Evolutionary conservation across 2,888 invertebrate species (phyloP), one percentile per base, ranked within the genome.

Genomic region (Eilema griseolum): DNA sequence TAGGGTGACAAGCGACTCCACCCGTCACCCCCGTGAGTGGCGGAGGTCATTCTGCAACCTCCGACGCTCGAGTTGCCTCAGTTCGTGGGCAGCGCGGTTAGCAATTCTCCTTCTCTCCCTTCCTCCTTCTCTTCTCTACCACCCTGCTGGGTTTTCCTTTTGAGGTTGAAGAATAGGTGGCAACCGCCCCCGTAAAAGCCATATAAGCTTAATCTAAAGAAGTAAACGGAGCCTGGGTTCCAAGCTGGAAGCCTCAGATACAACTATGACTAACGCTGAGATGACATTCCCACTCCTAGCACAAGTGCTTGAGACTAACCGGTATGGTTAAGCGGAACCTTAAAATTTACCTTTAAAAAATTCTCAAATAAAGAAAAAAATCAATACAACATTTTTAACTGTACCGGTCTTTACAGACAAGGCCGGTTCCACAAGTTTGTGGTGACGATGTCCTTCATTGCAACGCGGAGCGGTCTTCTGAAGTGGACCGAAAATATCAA

Each of bases 381-480:
- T 24, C 41, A 70, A 31, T 52, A 52, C 37, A 0, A 71, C 57
- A 67, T 69, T n/a, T 72, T 68, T 59, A 78, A 74, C 66, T 63
- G 12, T 8, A 62, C n/a, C 67, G 12, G 71, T 93, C 89, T 94
- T 97, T 97, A 85, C 97, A 98, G 98, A 90, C 97, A 98, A 96
- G 98, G 98, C 79, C 91, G 94, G 16, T 97, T 97, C 92, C 97
- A 98, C 93, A 98, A 98, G 96, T 98, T 98, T 90, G 97, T 97
- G 82, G 97, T 98, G 75, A 97, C 97, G 64, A 95, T 97, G 78
- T 97, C 98, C 11, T 99, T 98, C 95, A 97, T 99, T 83, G 98
- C 98, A 1, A 99, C 99, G 0, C 96, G 98, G 82, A 98, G 98
- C 87, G 99, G 99, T 57, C 96, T 99, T 0, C 96, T 98, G 61